Conservation (phyloP, 2,888 invertebrate genomes). For the Chloroclysta siterata region DNA sequence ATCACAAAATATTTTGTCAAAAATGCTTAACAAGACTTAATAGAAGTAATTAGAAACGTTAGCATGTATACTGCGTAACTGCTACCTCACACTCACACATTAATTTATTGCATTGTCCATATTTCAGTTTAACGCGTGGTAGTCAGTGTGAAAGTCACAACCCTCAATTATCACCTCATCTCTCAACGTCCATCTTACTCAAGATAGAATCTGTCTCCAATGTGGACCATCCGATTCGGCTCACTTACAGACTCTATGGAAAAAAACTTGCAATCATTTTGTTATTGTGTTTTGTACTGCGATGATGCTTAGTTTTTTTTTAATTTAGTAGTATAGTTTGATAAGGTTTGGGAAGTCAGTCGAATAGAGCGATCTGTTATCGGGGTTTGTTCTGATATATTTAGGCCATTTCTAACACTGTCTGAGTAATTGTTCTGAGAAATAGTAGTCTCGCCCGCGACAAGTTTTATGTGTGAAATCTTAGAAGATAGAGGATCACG, state of each 20-base stretch:
- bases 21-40: too few species aligned
- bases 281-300: too few species aligned
- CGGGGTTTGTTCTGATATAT: constrained; percentile 32
- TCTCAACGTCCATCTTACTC: constrained; percentile 48
- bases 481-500: not conserved
- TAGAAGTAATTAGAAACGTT: too few species aligned
- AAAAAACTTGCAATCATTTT: not conserved
- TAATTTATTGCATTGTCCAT: not conserved
- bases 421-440: constrained; percentile 28
- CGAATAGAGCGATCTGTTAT: not conserved
- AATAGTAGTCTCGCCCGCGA: constrained; percentile 25
- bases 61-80: too few species aligned
- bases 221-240: constrained; percentile 10
- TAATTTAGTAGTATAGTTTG: not conserved
- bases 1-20: too few species aligned
- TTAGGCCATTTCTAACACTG: constrained; percentile 34
- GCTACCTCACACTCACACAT: not conserved
- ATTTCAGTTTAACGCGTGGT: constrained; percentile 32
- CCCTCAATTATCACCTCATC: constrained; percentile 54
- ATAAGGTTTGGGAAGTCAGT: not conserved
- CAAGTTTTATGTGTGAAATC: constrained; percentile 7
- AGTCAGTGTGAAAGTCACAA: constrained; percentile 41
- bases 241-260: not conserved
- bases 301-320: not conserved
- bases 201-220: constrained; percentile 30